Evolutionary conservation across 37 sponge, comb jelly and placozoan species (phyloP), one percentile per base, ranked within the genome.

Genomic region (Mnemiopsis leidyi): DNA sequence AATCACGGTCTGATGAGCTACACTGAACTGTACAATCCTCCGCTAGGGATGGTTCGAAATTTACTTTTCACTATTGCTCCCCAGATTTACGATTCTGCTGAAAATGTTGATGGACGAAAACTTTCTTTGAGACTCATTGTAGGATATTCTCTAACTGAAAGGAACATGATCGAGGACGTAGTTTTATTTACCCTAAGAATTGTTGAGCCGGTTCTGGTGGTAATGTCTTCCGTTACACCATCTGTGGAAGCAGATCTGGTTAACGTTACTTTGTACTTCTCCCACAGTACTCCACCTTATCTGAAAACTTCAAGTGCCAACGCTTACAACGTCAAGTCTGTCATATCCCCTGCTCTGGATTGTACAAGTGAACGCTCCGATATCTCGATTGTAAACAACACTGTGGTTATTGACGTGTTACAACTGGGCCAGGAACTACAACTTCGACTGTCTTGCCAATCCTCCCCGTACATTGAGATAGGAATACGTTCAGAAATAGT

Each of bases 141-240:
- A 21, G 90, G 90, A 39, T 85, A 85, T 26, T 85, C 90, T 26
- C 61, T 85, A 16, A 85, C 90, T 0, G 40, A 38, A 0, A 13
- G 61, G 61, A 25, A 40, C 24, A 85, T 85, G 90, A 85, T 85
- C 23, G 90, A 85, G 90, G 90, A 85, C 24, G 61, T 37, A n/a
- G 7, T 85, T 18, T 33, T 85, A 5, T 85, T 85, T 39, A 32
- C 90, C 0, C 61, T 85, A 1, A 35, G 29, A 2, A 85, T 85
- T n/a, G 90, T 85, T 1, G 90, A 85, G 29, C 90, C 90, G 29
- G 48, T 85, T 26, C 90, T 85, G 30, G 90, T 39, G 24, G 7
- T 40, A 23, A 85, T n/a, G 35, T 23, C 61, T 39, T 20, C 61
- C 5, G 61, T 85, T 39, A 77, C 79, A 77, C 79, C 79, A 20